phyloP scores from a whole-genome alignment of 2,797 vertebrate genomes.

The Nannoperca obscura region DNA sequence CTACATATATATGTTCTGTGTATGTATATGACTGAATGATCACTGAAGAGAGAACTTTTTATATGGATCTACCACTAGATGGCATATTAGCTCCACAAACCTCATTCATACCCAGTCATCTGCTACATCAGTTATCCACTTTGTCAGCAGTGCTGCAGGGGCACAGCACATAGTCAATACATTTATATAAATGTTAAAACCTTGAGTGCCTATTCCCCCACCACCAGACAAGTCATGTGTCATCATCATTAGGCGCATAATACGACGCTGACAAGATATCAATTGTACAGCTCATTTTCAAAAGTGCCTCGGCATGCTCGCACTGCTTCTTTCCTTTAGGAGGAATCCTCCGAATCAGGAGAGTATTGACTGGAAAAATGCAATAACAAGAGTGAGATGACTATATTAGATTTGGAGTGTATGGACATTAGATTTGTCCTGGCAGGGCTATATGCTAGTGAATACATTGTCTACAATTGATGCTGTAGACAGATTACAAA shows the following conservation, averaged over 20 bases:
- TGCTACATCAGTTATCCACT: slow-evolving; percentile 51
- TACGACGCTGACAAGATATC: slow-evolving; percentile 70
- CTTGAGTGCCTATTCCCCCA: slow-evolving; percentile 46
- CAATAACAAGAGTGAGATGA: slow-evolving; percentile 58
- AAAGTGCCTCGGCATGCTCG: slow-evolving; percentile 57
- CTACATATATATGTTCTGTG: not conserved
- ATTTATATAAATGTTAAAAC: slow-evolving; percentile 60
- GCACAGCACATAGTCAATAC: slow-evolving; percentile 60
- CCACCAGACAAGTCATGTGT: slow-evolving; percentile 56
- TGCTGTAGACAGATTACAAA: slow-evolving; percentile 39
- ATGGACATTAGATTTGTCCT: slow-evolving; percentile 54
- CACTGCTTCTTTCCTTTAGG: slow-evolving; percentile 6
- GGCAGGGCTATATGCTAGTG: slow-evolving; percentile 39
- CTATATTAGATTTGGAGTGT: slow-evolving; percentile 62
- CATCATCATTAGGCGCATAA: slow-evolving; percentile 68
- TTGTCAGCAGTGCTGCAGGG: slow-evolving; percentile 64
- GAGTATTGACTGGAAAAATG: slow-evolving; percentile 65
- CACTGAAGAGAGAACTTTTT: not conserved
- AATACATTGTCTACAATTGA: slow-evolving; percentile 36
- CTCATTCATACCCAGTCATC: slow-evolving; percentile 12
- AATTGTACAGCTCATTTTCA: slow-evolving; percentile 72
- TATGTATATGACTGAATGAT: not conserved
- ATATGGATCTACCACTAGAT: slow-evolving; percentile 68
- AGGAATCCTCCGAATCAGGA: slow-evolving; percentile 53
- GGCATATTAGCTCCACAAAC: slow-evolving; percentile 58